These are phyloP conservation scores for Chloroceryle inda DNA, from an alignment of 2,797 vertebrate genomes.

Conservation along the genomic window DNA sequence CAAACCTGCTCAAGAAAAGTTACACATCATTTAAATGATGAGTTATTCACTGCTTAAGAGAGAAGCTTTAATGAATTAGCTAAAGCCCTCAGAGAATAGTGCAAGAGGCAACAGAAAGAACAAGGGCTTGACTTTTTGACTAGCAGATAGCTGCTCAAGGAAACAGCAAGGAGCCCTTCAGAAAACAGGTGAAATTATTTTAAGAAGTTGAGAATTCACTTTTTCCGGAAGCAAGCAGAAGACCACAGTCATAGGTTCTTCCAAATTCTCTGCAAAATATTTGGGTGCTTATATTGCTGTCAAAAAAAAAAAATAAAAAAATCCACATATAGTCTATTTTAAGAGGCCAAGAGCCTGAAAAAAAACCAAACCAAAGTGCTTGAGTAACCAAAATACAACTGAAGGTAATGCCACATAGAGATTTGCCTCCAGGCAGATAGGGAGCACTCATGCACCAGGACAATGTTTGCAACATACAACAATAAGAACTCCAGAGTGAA, in stretches of 20 bases:
- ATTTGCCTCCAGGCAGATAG: neutral
- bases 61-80: neutral
- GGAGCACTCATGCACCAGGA: neutral
- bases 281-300: neutral
- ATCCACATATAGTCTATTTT: neutral
- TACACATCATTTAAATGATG: fast-evolving
- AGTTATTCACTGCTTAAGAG: neutral
- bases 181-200: neutral
- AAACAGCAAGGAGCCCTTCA: neutral
- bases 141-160: neutral
- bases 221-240: neutral
- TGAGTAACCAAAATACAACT: neutral
- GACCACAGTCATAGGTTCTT: neutral
- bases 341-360: neutral
- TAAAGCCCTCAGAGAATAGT: neutral
- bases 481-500: neutral
- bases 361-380: neutral
- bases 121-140: neutral
- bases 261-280: neutral
- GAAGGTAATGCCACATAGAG: neutral
- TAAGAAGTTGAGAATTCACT: neutral
- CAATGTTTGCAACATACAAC: neutral
- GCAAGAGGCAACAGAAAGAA: neutral
- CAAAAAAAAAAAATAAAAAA: neutral
- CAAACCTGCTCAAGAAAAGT: neutral